Evolutionary conservation across 2,113 vertebrate genomes (phyloP), one percentile per base, ranked within the genome.

Genomic region (Sminthopsis crassicaudata): DNA sequence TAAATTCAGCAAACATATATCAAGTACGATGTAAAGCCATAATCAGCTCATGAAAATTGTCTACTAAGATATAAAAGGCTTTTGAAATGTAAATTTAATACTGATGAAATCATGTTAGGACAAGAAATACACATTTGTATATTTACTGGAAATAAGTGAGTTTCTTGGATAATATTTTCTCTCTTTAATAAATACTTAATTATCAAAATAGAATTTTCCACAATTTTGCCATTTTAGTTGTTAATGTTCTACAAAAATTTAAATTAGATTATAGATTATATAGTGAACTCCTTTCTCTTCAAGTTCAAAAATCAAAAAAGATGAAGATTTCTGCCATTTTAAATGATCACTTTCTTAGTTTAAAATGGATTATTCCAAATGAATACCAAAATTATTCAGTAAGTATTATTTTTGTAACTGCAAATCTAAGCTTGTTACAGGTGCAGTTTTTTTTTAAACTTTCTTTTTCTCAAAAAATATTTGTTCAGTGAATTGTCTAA

Each of bases 261-360:
- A 42, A 67, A 55, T 93, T 50, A 91, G 92, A 50, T 89, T 26
- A 52, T 7, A 51, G 12, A 10, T 92, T 25, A 51, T 46, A 46
- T 91, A 90, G 51, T 53, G 8, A 42, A 12, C n/a, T 91, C 26
- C 51, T 14, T 91, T 93, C 57, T 57, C 5, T 48, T 90, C 27
- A 36, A 90, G 53, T 90, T 10, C 16, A 42, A 89, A 76, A 14
- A n/a, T 36, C 5, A 76, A 76, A 67, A 76, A 76, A 76, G 60
- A n/a, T 76, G 46, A 96, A 93, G 36, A 14, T 89, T 93, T 95
- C 52, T 93, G 93, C 27, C 22, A 6, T 76, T 95, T 94, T 30
- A 60, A 60, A 76, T n/a, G 14, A n/a, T n/a, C 30, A n/a, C 0
- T 76, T n/a, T n/a, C 14, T 76, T 14, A 76, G 36, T n/a, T 76